Evolutionary conservation across 1,140 invertebrate species (phyloP), one percentile per base, ranked within the genome.

Genomic region (Periplaneta americana): DNA sequence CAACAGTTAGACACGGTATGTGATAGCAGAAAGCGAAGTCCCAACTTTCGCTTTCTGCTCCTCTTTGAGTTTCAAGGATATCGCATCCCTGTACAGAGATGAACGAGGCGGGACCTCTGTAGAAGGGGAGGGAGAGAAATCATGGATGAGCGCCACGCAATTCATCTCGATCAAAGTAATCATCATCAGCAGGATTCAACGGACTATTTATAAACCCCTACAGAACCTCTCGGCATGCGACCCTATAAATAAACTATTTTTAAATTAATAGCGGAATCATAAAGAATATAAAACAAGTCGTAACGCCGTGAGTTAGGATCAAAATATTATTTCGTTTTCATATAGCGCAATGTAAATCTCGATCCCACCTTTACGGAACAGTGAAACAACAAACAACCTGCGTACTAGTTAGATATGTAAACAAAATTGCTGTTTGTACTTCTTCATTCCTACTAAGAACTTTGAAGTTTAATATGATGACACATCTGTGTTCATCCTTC

Each of bases 281-380:
- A 76, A 76, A 76, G 31, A 76, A 10, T 48, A 48, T 48, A 17
- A 34, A 76, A 76, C 17, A 22, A 35, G 75, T 76, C 75, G 75
- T 76, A 76, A 76, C n/a, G 6, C 18, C 75, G 17, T 34, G 32
- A 76, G 75, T 76, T 76, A 76, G 34, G 9, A 76, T 76, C 75
- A 76, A 76, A 76, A 76, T 76, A 76, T 76, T 76, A 76, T 76
- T 76, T 33, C 75, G 17, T 76, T 76, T 76, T 76, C 75, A 76
- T 76, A 76, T 48, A 15, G 17, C 5, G 39, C 17, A 48, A 48
- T 18, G n/a, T 48, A 48, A 48, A 48, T n/a, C 39, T 18, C 39
- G n/a, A 18, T 48, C n/a, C 39, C n/a, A 48, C n/a, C 39, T 48
- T 18, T 48, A 48, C 39, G 17, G n/a, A 48, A 48, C 39, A n/a